Conservation (phyloP, 2,113 vertebrate genomes). For the Sebastes schlegelii region DNA sequence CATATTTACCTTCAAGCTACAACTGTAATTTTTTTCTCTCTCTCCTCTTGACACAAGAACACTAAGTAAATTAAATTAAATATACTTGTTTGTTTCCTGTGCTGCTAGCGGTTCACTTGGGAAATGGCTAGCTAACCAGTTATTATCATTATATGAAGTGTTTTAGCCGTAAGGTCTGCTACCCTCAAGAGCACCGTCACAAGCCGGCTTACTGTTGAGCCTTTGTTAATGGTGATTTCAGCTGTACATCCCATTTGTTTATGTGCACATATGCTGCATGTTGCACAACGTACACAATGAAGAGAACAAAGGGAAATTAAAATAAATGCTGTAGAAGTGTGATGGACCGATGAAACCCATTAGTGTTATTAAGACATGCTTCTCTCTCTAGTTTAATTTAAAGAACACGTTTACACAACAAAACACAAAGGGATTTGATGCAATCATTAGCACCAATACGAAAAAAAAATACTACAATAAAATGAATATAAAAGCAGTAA, state of each 20-base stretch:
- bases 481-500: conserved; percentile 10
- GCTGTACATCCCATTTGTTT: conserved; percentile 1
- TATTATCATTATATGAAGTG: conserved; percentile 35
- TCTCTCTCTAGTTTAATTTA: conserved; percentile 28
- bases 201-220: conserved; percentile 18
- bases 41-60: not conserved
- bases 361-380: conserved; percentile 36
- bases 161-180: conserved; percentile 21
- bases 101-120: conserved; percentile 8
- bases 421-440: conserved; percentile 16
- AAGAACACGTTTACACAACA: not conserved
- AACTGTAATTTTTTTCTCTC: not conserved
- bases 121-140: not conserved
- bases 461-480: not conserved
- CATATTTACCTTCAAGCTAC: not conserved
- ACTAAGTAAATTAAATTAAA: not conserved
- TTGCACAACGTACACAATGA: conserved; percentile 6
- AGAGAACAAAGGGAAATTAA: conserved; percentile 24
- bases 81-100: conserved; percentile 19
- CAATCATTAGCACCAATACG: conserved; percentile 10
- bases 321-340: conserved; percentile 3
- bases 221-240: conserved; percentile 37
- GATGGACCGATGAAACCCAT: conserved; percentile 26
- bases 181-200: not conserved
- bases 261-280: conserved; percentile 14